These are phyloP conservation scores for Miichthys miiuy DNA, from an alignment of 2,797 vertebrate species.

Conservation along the genomic window DNA sequence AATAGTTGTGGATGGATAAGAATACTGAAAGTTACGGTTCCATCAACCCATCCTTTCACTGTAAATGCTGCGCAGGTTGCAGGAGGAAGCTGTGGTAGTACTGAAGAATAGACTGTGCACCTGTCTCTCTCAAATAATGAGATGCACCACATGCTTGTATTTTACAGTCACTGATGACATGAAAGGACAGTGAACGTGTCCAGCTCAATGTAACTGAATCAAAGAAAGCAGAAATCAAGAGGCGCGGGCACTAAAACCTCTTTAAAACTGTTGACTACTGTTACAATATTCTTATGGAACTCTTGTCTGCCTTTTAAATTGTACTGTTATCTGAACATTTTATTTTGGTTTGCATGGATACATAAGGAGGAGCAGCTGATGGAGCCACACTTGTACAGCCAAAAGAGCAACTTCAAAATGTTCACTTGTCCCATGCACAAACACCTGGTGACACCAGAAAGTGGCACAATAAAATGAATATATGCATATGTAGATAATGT, in stretches of 20 bases:
- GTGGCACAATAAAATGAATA: too few relatives aligned
- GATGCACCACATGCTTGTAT: not conserved
- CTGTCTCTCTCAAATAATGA: not conserved
- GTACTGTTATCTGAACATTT: not conserved
- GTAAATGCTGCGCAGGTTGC: slow-evolving; percentile 29
- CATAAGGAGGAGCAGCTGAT: not conserved
- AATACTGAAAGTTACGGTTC: slow-evolving; percentile 61
- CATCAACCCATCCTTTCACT: slow-evolving; percentile 33
- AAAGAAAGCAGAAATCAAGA: not conserved
- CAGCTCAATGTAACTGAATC: slow-evolving; percentile 12
- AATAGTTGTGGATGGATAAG: slow-evolving; percentile 68
- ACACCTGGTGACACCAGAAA: not conserved
- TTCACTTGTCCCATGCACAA: not conserved
- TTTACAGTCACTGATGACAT: not conserved
- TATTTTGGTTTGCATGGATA: not conserved
- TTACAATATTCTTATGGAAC: not conserved
- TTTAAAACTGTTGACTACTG: not conserved
- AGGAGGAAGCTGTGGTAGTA: slow-evolving; percentile 11
- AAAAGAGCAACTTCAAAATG: not conserved
- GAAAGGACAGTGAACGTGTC: not conserved
- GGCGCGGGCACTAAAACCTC: not conserved
- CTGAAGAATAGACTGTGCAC: slow-evolving; percentile 6
- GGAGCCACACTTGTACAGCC: slow-evolving; percentile 8
- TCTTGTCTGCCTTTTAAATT: not conserved
- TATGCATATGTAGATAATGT: too few relatives aligned